phyloP scores from a whole-genome alignment of 2,888 invertebrate species.

The Empis stercorea region DNA sequence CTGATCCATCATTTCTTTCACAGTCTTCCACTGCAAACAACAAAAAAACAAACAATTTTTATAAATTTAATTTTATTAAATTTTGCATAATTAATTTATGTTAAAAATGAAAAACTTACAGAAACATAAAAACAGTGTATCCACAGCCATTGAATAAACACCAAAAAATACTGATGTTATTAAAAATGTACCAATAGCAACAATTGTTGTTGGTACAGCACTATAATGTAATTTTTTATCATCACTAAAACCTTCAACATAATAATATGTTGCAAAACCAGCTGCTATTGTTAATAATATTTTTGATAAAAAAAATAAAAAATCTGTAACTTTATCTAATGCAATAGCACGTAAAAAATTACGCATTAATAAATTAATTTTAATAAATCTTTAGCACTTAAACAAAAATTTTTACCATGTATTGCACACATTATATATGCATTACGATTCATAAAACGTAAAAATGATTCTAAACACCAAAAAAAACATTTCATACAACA shows the following conservation, averaged over 20 bases:
- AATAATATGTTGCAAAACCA: conserved; percentile 62
- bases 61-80: conserved; percentile 21
- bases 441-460: conserved; percentile 64
- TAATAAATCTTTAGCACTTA: conserved; percentile 81
- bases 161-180: conserved; percentile 84
- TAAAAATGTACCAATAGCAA: conserved; percentile 72
- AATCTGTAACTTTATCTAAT: conserved; percentile 78
- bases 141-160: conserved; percentile 95
- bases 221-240: conserved; percentile 56
- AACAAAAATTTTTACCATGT: conserved; percentile 83
- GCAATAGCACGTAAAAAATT: conserved; percentile 63
- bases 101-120: conserved; percentile 49
- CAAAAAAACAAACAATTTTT: conserved; percentile 3
- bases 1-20: conserved; percentile 86
- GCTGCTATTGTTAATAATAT: conserved; percentile 67
- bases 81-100: conserved; percentile 3
- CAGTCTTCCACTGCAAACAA: conserved; percentile 76
- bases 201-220: conserved; percentile 69
- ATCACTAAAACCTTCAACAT: conserved; percentile 44
- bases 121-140: conserved; percentile 92
- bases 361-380: conserved; percentile 74
- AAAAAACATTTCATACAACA: conserved; percentile 74
- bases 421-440: conserved; percentile 95
- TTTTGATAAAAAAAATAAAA: conserved; percentile 84
- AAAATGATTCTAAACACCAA: conserved; percentile 75